Evolutionary conservation across 2,797 vertebrate species (phyloP), one percentile per base, ranked within the genome.

Genomic region (Acridotheres tristis): DNA sequence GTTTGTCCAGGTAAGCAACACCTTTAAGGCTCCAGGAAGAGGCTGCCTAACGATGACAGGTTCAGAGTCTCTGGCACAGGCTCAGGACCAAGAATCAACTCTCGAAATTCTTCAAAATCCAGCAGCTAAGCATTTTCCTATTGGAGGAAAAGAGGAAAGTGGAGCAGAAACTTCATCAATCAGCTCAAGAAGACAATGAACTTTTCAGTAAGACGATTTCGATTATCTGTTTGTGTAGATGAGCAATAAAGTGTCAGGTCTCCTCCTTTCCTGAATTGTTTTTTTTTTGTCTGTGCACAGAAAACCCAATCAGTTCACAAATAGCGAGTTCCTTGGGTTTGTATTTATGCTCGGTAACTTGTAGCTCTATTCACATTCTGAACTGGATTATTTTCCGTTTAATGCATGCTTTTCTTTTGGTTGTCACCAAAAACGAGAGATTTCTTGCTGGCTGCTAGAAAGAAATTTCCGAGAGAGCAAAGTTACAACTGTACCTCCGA

Each of bases 301-400:
- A 73, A 91, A 88, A 76, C 61, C 3, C 69, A 69, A n/a, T 61
- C 53, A 54, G 77, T 86, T 76, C 94, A 90, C 90, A 92, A 89
- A 93, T 68, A 97, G 62, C 93, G 96, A 98, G 97, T 97, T 96
- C 86, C 95, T 98, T 40, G 97, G 89, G 96, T 97, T 98, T 98
- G 98, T 98, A 98, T 98, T 99, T 98, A 98, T 97, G 93, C 96
- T 98, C 92, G 94, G 97, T 97, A 97, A 98, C 98, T 98, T 96
- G 97, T 98, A 95, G 91, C 55, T 94, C 97, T 94, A 98, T 98
- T 98, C 97, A 98, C 96, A 97, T 96, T 97, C 97, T 97, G 97
- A 98, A 76, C 95, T 93, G 72, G 96, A 96, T 97, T 92, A 73
- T 93, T 97, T 99, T 98, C 97, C 88, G 90, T 38, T 38, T 57